Percentiles rank a stretch among this genome's conserved stretches.
phyloP scores from a whole-genome alignment of 2,797 vertebrate species.

The Agapornis canus region DNA sequence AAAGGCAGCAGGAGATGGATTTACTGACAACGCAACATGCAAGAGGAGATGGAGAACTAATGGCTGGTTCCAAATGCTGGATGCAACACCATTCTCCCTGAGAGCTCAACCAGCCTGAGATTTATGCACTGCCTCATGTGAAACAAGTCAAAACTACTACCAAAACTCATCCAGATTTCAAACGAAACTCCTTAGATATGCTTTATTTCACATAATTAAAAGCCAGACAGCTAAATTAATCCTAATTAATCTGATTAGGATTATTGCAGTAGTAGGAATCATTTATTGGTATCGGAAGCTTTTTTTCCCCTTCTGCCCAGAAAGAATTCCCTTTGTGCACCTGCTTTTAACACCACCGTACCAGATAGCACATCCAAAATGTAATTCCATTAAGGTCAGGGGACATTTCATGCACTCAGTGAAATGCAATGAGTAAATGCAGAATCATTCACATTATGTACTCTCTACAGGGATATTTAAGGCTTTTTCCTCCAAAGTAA shows the following conservation, averaged over 20 bases:
- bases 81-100: not conserved
- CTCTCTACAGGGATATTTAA: not conserved
- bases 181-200: not conserved
- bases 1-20: not conserved
- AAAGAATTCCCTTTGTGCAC: constrained; percentile 4
- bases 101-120: not conserved
- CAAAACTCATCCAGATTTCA: not conserved
- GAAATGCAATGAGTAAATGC: not conserved
- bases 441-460: not conserved
- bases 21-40: not conserved
- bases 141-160: not conserved
- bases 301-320: not conserved
- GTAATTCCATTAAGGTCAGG: not conserved
- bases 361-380: not conserved
- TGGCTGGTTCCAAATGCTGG: not conserved
- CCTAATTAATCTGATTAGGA: constrained; percentile 4
- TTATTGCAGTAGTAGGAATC: not conserved
- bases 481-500: not conserved
- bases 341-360: constrained; percentile 3
- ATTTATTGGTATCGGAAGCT: not conserved
- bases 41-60: not conserved
- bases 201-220: not conserved
- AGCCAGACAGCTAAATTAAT: not conserved
- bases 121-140: not conserved
- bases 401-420: not conserved